Percentiles rank a stretch among this genome's conserved stretches.
Evolutionary conservation across 2,797 vertebrate genomes (phyloP).

Genomic region (Meriones psammophilus): DNA sequence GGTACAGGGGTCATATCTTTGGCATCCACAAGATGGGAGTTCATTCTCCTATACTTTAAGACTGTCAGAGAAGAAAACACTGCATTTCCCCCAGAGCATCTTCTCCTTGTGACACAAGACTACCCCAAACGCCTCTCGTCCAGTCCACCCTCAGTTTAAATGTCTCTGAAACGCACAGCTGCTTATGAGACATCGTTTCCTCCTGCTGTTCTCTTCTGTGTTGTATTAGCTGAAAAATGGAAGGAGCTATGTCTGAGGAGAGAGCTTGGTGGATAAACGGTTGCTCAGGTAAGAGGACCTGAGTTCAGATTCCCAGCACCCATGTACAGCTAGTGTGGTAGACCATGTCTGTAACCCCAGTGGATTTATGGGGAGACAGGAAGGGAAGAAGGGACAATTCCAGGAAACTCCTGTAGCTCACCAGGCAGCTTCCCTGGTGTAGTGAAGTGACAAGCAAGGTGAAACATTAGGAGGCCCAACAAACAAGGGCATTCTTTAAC

Average conservation of each 20-base stretch:
- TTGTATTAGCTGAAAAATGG: neutral
- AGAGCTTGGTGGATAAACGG: neutral
- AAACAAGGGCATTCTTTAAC: neutral
- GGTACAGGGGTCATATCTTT: conserved; percentile 48
- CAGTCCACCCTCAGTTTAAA: conserved; percentile 8
- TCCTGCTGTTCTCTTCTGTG: neutral
- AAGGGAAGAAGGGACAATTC: neutral
- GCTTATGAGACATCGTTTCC: neutral
- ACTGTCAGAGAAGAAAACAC: conserved; percentile 61
- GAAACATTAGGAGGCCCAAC: neutral
- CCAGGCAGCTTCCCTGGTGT: neutral
- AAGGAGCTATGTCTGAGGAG: neutral
- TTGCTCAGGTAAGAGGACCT: neutral
- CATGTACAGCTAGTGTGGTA: no score
- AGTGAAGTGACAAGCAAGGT: neutral
- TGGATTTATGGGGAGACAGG: neutral
- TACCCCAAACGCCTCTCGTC: conserved; percentile 37
- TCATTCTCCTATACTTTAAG: conserved; percentile 72
- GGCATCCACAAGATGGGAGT: conserved; percentile 22
- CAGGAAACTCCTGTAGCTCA: neutral
- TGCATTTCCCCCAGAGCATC: neutral
- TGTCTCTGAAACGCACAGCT: neutral
- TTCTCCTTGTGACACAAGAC: conserved; percentile 32
- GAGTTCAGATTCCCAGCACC: neutral
- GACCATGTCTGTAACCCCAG: neutral